Percentiles rank a stretch among this genome's conserved stretches.
Conservation (phyloP, 1,140 invertebrate genomes). For the Gyrodactylus bullatarudis region DNA sequence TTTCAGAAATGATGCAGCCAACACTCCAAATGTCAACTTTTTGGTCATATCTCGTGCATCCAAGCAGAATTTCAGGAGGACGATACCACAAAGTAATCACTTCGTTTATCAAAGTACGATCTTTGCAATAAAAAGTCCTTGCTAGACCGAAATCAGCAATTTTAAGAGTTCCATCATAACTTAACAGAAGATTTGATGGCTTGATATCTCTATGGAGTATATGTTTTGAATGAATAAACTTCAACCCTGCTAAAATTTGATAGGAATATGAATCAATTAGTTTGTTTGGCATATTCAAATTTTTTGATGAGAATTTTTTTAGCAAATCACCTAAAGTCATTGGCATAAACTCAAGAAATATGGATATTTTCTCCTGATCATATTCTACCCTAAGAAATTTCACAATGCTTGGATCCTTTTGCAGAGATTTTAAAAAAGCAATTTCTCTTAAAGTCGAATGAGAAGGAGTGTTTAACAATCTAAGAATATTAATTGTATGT, state of each 20-base stretch:
- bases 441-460: constrained; percentile 1
- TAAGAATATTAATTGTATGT: neutral
- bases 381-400: neutral
- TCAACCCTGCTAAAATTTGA: neutral
- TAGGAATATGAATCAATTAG: neutral
- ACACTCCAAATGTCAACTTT: constrained; percentile 58
- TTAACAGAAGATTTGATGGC: constrained; percentile 79
- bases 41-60: constrained; percentile 50
- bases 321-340: neutral
- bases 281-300: neutral
- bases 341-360: neutral
- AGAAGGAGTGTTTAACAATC: neutral
- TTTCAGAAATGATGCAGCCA: constrained; percentile 38
- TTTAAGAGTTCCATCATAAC: constrained; percentile 59
- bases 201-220: constrained; percentile 38
- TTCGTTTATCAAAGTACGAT: constrained; percentile 28
- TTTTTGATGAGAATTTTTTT: neutral
- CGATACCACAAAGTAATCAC: constrained; percentile 84
- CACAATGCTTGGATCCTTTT: neutral
- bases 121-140: constrained; percentile 53
- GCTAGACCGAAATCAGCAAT: constrained; percentile 93
- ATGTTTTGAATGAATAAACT: neutral
- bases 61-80: constrained; percentile 64
- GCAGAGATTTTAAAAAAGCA: neutral
- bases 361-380: neutral